A percentile compares a stretch with the other conserved stretches of the same genome.
These are phyloP conservation scores for Microtus oregoni DNA, from an alignment of 2,113 vertebrate species.

Conservation along the genomic window DNA sequence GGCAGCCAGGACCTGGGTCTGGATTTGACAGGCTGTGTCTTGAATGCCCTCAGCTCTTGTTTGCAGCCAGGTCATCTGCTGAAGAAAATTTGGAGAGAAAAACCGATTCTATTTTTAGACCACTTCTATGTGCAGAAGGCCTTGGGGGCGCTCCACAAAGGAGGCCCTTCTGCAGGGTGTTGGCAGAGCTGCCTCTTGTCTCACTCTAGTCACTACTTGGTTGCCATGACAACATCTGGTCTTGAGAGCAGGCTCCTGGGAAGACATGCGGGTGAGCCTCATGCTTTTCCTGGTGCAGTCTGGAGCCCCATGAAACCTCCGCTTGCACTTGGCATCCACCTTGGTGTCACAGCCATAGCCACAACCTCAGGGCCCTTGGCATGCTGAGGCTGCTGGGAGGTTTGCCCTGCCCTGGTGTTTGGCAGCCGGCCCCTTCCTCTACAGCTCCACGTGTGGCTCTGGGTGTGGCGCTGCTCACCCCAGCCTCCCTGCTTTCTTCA, in stretches of 20 bases:
- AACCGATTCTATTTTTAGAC: background rate
- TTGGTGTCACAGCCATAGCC: background rate
- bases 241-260: slow-evolving; percentile 68
- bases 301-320: slow-evolving; percentile 38
- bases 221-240: slow-evolving; percentile 83
- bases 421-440: background rate
- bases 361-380: background rate
- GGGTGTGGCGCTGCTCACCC: fast-evolving
- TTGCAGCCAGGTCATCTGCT: background rate
- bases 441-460: background rate
- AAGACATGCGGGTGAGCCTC: slow-evolving; percentile 75
- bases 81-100: slow-evolving; percentile 62
- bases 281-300: slow-evolving; percentile 75
- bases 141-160: background rate
- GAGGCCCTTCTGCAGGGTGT: background rate
- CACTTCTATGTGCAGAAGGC: fast-evolving
- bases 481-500: background rate
- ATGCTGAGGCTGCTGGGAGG: background rate
- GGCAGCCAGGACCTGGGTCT: background rate
- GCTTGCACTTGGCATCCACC: background rate
- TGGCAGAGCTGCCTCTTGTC: background rate
- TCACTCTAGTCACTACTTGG: slow-evolving; percentile 64
- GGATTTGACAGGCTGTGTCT: fast-evolving
- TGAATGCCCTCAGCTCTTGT: background rate
- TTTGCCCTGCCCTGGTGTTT: background rate